Conservation (phyloP, 2,113 vertebrate species). For the Cichladusa arquata region DNA sequence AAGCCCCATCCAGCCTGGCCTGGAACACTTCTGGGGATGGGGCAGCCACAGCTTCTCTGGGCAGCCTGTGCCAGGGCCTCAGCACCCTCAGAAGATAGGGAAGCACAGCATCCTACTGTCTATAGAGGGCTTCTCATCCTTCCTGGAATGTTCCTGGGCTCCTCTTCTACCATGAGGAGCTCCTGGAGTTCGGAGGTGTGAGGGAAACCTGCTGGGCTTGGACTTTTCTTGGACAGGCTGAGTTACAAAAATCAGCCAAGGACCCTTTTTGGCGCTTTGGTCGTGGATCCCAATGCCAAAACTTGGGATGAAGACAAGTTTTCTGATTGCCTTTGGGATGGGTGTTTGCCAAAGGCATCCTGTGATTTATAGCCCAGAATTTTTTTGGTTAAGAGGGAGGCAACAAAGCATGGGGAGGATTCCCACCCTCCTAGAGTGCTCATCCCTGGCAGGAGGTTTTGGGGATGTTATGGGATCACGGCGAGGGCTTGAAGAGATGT, state of each 20-base stretch:
- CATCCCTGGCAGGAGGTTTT: neutral
- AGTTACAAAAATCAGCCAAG: neutral
- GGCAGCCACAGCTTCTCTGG: neutral
- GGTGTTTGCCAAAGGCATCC: neutral
- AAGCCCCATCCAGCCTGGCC: fast-evolving
- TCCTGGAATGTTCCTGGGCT: neutral
- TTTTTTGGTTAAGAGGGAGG: neutral
- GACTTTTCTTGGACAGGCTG: neutral
- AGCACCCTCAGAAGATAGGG: neutral
- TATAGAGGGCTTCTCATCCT: neutral
- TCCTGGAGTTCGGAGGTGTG: neutral
- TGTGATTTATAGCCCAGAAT: fast-evolving
- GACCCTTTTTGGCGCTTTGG: neutral
- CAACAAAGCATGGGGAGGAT: fast-evolving
- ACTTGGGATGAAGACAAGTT: neutral
- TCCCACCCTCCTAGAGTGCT: neutral
- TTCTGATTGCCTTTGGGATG: neutral
- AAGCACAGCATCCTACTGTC: fast-evolving
- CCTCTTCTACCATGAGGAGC: neutral
- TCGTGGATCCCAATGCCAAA: neutral
- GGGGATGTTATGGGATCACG: fast-evolving
- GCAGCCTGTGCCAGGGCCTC: neutral
- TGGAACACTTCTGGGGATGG: neutral
- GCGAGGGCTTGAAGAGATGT: neutral
- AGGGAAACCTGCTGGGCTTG: neutral